Evolutionary conservation across 2,888 invertebrate genomes (phyloP).

Genomic region (Augiades crinisus): DNA sequence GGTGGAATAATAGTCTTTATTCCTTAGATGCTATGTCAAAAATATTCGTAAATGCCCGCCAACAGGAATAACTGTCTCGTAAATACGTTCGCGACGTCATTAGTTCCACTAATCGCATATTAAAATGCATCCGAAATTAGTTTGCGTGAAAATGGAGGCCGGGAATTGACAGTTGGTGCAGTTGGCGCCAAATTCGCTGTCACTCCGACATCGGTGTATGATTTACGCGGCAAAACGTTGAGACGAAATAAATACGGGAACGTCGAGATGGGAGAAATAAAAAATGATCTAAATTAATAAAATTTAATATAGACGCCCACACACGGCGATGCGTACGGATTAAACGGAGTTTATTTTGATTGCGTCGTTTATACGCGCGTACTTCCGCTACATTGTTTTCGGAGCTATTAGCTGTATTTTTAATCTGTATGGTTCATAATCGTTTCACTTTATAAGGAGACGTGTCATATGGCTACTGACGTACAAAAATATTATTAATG

Average conservation of each 20-base stretch:
- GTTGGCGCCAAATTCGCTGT: slow-evolving; percentile 68
- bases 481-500: slow-evolving; percentile 2
- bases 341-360: slow-evolving; percentile 32
- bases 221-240: slow-evolving; percentile 54
- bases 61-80: slow-evolving; percentile 44
- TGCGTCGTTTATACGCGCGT: slow-evolving; percentile 31
- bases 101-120: slow-evolving; percentile 53
- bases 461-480: slow-evolving; percentile 15
- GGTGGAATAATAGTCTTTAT: slow-evolving; percentile 35
- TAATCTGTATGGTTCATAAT: slow-evolving; percentile 21
- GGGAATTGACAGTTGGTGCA: slow-evolving; percentile 42
- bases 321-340: slow-evolving; percentile 48
- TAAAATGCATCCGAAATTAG: slow-evolving; percentile 51
- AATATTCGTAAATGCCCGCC: slow-evolving; percentile 33
- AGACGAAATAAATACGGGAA: slow-evolving; percentile 52
- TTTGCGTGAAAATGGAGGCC: slow-evolving; percentile 43
- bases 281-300: slow-evolving; percentile 57
- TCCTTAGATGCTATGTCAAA: slow-evolving; percentile 37
- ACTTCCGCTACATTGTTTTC: slow-evolving; percentile 31
- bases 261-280: slow-evolving; percentile 47
- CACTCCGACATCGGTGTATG: slow-evolving; percentile 54
- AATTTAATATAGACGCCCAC: slow-evolving; percentile 58
- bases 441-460: slow-evolving; percentile 16
- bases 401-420: slow-evolving; percentile 26
- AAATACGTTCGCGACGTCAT: slow-evolving; percentile 54